Conservation (phyloP, 2,113 vertebrate species). For the Columba livia region DNA sequence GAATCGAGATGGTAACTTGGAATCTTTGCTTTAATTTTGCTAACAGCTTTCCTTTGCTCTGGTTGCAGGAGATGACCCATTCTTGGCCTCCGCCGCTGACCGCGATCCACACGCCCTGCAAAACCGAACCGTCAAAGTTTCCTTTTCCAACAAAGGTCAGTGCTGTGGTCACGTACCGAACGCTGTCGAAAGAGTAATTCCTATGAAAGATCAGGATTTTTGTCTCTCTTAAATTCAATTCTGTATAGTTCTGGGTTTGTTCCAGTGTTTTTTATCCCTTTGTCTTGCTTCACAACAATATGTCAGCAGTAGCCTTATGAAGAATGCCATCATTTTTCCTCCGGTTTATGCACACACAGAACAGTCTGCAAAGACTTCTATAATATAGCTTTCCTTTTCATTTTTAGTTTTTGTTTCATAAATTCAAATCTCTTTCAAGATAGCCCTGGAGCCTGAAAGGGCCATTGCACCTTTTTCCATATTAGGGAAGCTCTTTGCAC, state of each 20-base stretch:
- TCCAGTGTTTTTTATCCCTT: neutral
- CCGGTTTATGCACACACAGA: neutral
- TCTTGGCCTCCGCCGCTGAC: slow-evolving; percentile 97
- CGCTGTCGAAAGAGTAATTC: neutral
- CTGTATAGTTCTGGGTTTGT: neutral
- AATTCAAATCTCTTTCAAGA: neutral
- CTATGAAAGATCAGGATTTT: neutral
- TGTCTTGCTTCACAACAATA: neutral
- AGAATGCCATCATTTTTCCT: neutral
- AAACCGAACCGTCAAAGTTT: slow-evolving; percentile 98
- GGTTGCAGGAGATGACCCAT: slow-evolving; percentile 95
- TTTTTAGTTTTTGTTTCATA: neutral
- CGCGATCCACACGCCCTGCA: slow-evolving; percentile 98
- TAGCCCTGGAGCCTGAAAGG: neutral
- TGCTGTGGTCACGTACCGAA: neutral
- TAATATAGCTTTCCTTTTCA: neutral
- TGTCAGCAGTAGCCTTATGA: neutral
- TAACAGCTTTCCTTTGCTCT: neutral
- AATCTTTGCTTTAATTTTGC: slow-evolving; percentile 7
- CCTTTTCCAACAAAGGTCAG: slow-evolving; percentile 98
- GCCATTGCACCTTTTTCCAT: neutral
- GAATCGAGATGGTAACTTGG: neutral
- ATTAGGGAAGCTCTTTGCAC: neutral
- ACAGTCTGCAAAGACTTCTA: neutral
- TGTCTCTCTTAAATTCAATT: neutral